Conservation (phyloP, 2,888 invertebrate species). For the Dolichopus griseipennis region DNA sequence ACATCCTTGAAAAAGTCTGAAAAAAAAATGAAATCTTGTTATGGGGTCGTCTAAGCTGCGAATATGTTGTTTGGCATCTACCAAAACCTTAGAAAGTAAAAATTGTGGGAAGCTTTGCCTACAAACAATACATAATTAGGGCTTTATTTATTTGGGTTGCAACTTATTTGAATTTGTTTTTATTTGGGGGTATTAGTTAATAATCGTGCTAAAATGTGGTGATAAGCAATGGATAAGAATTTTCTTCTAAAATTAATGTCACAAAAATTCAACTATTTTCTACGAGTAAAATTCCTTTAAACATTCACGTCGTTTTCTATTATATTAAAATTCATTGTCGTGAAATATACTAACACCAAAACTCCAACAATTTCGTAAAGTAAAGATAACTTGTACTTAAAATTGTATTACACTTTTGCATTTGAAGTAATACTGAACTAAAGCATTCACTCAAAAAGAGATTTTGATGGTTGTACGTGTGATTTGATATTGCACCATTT, state of each 20-base stretch:
- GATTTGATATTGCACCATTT: neutral
- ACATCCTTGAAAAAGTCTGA: constrained; percentile 12
- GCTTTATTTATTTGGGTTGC: neutral
- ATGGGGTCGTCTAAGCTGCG: constrained; percentile 16
- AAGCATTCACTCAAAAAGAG: neutral
- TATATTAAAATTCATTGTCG: neutral
- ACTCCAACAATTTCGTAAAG: neutral
- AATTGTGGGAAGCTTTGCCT: constrained; percentile 10
- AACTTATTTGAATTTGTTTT: neutral
- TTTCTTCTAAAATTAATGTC: neutral
- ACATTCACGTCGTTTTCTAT: constrained; percentile 2
- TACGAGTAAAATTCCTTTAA: neutral
- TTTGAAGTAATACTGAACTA: neutral
- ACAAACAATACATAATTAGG: neutral
- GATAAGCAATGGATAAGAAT: neutral
- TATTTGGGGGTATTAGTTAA: neutral
- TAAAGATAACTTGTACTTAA: neutral
- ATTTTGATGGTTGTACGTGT: neutral
- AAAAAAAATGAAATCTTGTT: constrained; percentile 13
- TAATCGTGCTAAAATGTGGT: neutral
- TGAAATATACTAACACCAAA: neutral
- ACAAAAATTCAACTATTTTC: neutral
- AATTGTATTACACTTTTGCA: neutral
- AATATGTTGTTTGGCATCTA: constrained; percentile 18
- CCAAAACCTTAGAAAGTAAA: constrained; percentile 13